Base-by-base conservation (phyloP, 1,140 invertebrate species). In the Mylabris phalerata region DNA sequence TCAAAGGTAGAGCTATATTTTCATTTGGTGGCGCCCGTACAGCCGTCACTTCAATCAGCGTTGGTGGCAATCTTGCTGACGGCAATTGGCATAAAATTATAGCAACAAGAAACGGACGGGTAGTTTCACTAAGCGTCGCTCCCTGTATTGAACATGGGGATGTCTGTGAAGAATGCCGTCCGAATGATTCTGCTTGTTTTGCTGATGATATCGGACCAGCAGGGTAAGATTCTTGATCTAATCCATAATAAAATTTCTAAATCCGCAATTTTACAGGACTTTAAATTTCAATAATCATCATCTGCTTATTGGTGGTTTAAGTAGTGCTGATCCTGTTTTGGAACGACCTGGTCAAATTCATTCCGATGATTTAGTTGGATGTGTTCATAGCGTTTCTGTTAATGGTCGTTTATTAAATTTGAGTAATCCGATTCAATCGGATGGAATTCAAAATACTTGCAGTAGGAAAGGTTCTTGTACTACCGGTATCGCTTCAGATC, bases 251-350 rank as follows among this genome's bases (percentile, higher is more conserved):
- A 32, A 32, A 19, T 19, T 1, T 60, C 49, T 46, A 45, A 56
- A 19, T 19, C 19, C 19, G 19, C 19, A 19, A 19, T 19, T 19
- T 68, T 63, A 39, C 57, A 93, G 91, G 52, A 93, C 91, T 0
- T 74, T 95, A n/a, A 94, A 93, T 68, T 95, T 95, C 73, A 93
- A 93, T 75, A 90, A 89, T 61, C 89, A 94, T 69, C 87, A 85
- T 0, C 74, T 98, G 46, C 79, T 89, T 25, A 80, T 98, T 58
- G 94, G 93, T 27, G 95, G 95, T 13, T 72, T 98, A 9, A 77
- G 82, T 40, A 85, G 85, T 48, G 87, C 93, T 0, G 88, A 93
- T 74, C 86, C 90, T 1, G 83, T 95, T 0, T 72, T 95, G 6
- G 89, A 93, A 73, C 80, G 90, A 51, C 88, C 89, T 0, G 92